These are phyloP conservation scores for Melieria omissa DNA, from an alignment of 2,888 invertebrate species.

Conservation along the genomic window DNA sequence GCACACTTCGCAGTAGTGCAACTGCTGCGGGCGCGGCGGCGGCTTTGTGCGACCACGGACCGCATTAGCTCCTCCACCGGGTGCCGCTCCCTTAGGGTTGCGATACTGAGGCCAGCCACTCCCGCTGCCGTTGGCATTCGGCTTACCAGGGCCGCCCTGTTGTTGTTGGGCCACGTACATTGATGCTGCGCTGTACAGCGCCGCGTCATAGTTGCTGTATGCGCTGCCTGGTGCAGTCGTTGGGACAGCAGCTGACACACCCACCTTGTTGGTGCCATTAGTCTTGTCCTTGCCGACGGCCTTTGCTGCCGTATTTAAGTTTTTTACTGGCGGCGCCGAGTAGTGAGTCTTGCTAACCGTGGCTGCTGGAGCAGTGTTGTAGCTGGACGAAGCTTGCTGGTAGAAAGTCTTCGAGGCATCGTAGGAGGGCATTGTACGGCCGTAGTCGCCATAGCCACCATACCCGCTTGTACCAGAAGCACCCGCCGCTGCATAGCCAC, in stretches of 20 bases:
- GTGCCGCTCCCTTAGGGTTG: conserved; percentile 60
- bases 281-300: conserved; percentile 62
- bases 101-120: conserved; percentile 70
- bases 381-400: conserved; percentile 74
- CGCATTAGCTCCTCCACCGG: conserved; percentile 59
- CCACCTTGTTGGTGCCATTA: conserved; percentile 49
- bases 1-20: conserved; percentile 99
- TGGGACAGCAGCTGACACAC: conserved; percentile 68
- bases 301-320: conserved; percentile 72
- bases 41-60: conserved; percentile 66
- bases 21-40: conserved; percentile 89
- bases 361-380: conserved; percentile 66
- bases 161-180: conserved; percentile 91
- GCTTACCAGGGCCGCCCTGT: conserved; percentile 50
- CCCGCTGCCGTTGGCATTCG: conserved; percentile 48
- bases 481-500: conserved; percentile 71
- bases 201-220: conserved; percentile 92
- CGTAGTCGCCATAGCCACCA: conserved; percentile 72
- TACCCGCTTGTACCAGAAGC: conserved; percentile 78
- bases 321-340: conserved; percentile 74
- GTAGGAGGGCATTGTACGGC: conserved; percentile 76
- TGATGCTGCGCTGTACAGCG: conserved; percentile 94
- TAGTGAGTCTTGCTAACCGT: conserved; percentile 66
- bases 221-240: conserved; percentile 75
- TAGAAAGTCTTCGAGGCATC: conserved; percentile 88